Evolutionary conservation across 2,797 vertebrate genomes (phyloP).

Genomic region (Syndactyla subalaris): DNA sequence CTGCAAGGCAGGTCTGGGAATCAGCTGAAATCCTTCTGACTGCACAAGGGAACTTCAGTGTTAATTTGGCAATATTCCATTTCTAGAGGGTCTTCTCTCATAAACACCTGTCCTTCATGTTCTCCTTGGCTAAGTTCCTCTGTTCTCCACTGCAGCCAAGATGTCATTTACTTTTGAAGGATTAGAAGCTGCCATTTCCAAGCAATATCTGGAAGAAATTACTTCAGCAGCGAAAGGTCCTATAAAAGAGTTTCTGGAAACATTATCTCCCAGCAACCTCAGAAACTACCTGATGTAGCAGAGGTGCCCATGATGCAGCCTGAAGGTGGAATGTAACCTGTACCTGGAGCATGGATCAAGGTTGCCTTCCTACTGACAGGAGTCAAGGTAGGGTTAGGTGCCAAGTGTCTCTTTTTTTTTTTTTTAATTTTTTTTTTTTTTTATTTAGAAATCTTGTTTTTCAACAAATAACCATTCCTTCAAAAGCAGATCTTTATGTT

Average conservation of each 20-base stretch:
- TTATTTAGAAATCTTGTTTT: background rate
- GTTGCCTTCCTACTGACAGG: background rate
- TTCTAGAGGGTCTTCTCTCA: background rate
- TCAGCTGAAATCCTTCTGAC: background rate
- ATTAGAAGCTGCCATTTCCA: background rate
- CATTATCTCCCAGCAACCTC: background rate
- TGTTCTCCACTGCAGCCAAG: background rate
- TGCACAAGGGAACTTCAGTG: background rate
- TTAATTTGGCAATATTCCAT: background rate
- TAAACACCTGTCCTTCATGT: background rate
- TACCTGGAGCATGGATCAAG: background rate
- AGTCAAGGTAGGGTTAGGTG: background rate
- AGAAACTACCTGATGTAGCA: background rate
- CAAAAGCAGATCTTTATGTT: background rate
- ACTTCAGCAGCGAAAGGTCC: background rate
- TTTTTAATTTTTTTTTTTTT: background rate
- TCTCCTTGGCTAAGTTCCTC: background rate
- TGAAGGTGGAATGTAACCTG: background rate
- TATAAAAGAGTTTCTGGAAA: background rate
- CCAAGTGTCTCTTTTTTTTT: background rate
- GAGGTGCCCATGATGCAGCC: background rate
- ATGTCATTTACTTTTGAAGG: background rate
- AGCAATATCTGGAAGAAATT: background rate
- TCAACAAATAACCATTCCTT: background rate
- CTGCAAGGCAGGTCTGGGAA: background rate